A percentile compares a stretch with the other conserved stretches of the same genome.
These are phyloP conservation scores for Scaptodrosophila latifasciaeformis DNA, from an alignment of 2,888 invertebrate genomes.

Conservation along the genomic window DNA sequence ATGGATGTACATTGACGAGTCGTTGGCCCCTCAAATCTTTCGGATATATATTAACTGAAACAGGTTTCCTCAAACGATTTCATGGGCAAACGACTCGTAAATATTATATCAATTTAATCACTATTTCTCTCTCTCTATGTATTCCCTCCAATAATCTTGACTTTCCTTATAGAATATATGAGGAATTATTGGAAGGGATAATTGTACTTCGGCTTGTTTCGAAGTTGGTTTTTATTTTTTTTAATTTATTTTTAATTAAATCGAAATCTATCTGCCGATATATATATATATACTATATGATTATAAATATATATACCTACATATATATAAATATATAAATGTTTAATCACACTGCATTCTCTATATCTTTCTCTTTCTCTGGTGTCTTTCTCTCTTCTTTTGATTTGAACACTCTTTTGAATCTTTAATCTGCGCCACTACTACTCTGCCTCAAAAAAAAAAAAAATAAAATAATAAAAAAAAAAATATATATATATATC, in stretches of 20 bases:
- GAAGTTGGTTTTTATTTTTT: background rate
- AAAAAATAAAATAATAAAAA: slow-evolving; percentile 23
- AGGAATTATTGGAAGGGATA: slow-evolving; percentile 27
- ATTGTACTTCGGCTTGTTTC: slow-evolving; percentile 28
- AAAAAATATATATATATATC: slow-evolving; percentile 1
- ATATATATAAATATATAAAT: slow-evolving; percentile 48
- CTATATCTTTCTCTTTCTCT: slow-evolving; percentile 49
- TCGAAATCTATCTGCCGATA: slow-evolving; percentile 1
- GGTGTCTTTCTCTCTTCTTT: slow-evolving; percentile 56
- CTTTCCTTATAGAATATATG: no score
- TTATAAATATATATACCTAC: slow-evolving; percentile 17
- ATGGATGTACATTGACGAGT: slow-evolving; percentile 41
- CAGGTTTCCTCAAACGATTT: background rate
- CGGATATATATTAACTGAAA: no score
- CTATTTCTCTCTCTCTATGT: background rate
- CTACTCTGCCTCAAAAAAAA: slow-evolving; percentile 51
- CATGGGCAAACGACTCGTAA: slow-evolving; percentile 21
- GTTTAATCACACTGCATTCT: slow-evolving; percentile 63
- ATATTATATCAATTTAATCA: slow-evolving; percentile 24
- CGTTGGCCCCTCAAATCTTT: slow-evolving; percentile 10
- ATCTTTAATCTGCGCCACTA: slow-evolving; percentile 61
- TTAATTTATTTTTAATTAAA: slow-evolving; percentile 3
- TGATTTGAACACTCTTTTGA: slow-evolving; percentile 57
- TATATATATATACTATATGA: slow-evolving; percentile 21
- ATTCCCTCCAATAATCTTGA: no score